These are phyloP conservation scores for Alentia gelatinosa DNA, from an alignment of 2,888 invertebrate genomes.

Conservation along the genomic window DNA sequence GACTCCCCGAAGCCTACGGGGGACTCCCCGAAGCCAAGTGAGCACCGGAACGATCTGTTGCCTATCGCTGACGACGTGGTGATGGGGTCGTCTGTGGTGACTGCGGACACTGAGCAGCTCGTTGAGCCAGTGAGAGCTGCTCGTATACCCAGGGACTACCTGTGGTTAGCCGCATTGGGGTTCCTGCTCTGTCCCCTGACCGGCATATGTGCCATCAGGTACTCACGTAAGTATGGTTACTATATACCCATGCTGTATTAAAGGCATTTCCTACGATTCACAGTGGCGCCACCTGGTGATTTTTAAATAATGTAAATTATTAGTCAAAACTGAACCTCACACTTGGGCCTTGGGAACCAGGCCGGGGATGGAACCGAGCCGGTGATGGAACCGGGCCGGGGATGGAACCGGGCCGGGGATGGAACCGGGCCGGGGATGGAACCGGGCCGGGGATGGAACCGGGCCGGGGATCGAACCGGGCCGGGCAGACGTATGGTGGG, in stretches of 20 bases:
- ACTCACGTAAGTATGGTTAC: background rate
- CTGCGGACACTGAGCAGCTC: background rate
- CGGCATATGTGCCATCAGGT: background rate
- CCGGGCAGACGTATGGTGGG: too few relatives aligned
- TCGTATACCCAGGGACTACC: background rate
- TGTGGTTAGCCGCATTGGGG: background rate
- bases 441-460: too few relatives aligned
- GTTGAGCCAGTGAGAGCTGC: background rate
- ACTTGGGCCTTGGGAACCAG: background rate
- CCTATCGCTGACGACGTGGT: background rate
- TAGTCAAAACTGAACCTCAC: background rate
- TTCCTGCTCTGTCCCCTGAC: background rate
- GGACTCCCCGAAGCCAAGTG: background rate
- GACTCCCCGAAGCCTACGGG: background rate
- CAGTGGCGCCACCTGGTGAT: background rate
- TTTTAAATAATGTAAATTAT: background rate
- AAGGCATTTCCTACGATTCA: background rate
- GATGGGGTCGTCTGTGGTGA: background rate
- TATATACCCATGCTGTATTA: background rate
- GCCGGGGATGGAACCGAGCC: too few relatives aligned
- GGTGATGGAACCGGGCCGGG: too few relatives aligned
- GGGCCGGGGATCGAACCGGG: too few relatives aligned
- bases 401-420: too few relatives aligned
- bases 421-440: too few relatives aligned
- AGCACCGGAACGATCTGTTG: background rate